Conservation (phyloP, 2,797 vertebrate species). For the Lacerta agilis region DNA sequence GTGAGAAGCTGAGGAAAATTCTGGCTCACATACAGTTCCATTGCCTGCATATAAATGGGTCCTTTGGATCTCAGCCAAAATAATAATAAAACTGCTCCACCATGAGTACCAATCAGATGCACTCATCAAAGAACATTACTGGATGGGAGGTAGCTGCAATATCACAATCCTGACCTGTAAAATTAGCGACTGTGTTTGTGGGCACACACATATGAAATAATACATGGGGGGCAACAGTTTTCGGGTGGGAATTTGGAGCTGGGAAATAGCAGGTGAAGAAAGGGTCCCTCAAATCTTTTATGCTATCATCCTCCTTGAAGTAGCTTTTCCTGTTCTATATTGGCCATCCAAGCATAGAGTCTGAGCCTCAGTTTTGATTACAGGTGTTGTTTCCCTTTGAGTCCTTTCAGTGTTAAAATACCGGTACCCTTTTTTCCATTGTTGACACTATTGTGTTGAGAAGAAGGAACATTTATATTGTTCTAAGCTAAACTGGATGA, state of each 20-base stretch:
- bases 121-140: not conserved
- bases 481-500: constrained; percentile 23
- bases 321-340: not conserved
- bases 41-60: constrained; percentile 1
- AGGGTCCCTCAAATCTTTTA: not conserved
- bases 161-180: constrained; percentile 10
- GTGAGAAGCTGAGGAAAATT: not conserved
- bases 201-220: not conserved
- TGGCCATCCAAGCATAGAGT: not conserved
- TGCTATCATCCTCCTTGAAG: not conserved
- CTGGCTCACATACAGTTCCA: not conserved
- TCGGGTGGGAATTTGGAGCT: not conserved
- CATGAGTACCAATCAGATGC: not conserved
- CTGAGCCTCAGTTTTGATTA: not conserved
- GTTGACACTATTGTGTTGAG: constrained; percentile 19
- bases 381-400: constrained; percentile 22
- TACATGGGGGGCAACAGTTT: not conserved
- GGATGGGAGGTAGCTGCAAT: not conserved
- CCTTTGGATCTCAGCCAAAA: constrained; percentile 5
- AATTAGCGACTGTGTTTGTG: not conserved
- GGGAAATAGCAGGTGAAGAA: not conserved
- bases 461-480: constrained; percentile 6
- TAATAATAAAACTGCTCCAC: not conserved
- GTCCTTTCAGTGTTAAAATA: not conserved
- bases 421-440: constrained; percentile 18